Evolutionary conservation across 2,888 invertebrate genomes (phyloP), one percentile per base, ranked within the genome.

Genomic region (Ophioninae sp.): DNA sequence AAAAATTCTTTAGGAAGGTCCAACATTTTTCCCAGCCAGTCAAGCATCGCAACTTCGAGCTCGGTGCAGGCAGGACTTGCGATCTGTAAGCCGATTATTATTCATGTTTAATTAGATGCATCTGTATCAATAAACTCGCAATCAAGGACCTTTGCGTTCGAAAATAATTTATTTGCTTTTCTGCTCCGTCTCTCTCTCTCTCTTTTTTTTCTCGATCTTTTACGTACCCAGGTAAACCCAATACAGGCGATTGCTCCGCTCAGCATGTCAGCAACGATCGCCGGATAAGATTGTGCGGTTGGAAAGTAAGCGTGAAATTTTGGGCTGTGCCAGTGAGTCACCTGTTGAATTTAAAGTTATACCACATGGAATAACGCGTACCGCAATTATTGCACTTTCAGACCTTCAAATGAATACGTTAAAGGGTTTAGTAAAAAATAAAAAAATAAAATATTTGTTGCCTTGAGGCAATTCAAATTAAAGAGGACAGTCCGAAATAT

Each of bases 291-390:
- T 93, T 97, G 97, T 39, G 97, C 98, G 0, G 98, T 97, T 22
- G 98, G 98, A 93, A 97, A 98, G 93, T 99, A 99, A 6, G 98
- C 99, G 93, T 98, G 98, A 94, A 99, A 99, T 90, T 96, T 95
- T 8, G 99, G 99, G 77, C 97, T 98, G 92, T 98, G 98, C 99
- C 99, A 99, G 91, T 99, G 99, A 0, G 99, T 99, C 78, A 98
- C 94, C 94, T 94, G 82, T 81, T 74, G 39, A 71, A 72, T 51
- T 59, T 8, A 68, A 20, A 10, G 30, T n/a, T 10, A 58, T 56
- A 37, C 30, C 30, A 30, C 30, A 58, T n/a, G 13, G 30, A 69
- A 58, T 13, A 22, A 71, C 1, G 37, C 51, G 30, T 13, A 6
- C 6, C 22, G 44, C n/a, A 13, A 3, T 22, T 20, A 13, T 44